Evolutionary conservation across 2,888 invertebrate species (phyloP).

Genomic region (Ophion slaviceki): DNA sequence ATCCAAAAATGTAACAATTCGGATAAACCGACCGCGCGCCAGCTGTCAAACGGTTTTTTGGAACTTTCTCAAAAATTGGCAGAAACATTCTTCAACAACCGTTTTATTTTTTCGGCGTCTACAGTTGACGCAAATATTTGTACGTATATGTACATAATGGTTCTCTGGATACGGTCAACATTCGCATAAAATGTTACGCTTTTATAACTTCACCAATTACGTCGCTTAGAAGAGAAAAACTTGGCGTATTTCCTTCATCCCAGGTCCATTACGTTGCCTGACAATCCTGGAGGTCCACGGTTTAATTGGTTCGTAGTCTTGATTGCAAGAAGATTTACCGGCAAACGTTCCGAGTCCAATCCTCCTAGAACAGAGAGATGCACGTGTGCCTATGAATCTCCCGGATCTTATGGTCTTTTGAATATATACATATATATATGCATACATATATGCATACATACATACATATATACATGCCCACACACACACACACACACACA

Average conservation of each 20-base stretch:
- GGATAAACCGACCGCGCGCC: no score
- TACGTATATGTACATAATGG: conserved; percentile 15
- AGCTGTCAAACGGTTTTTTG: neutral
- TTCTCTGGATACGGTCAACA: conserved; percentile 37
- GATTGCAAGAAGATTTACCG: conserved; percentile 51
- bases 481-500: no score
- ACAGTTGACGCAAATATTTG: conserved; percentile 4
- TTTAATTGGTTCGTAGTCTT: conserved; percentile 63
- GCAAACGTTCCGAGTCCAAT: conserved; percentile 9
- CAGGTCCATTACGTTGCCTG: conserved; percentile 10
- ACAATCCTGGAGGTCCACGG: conserved; percentile 33
- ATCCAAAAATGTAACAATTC: no score
- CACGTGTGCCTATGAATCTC: conserved; percentile 35
- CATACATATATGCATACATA: no score
- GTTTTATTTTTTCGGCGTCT: neutral
- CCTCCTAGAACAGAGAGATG: conserved; percentile 11
- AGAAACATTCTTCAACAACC: neutral
- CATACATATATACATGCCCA: neutral
- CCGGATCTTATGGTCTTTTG: conserved; percentile 19
- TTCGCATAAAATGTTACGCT: conserved; percentile 39
- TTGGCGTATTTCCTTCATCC: neutral
- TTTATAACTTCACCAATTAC: conserved; percentile 57
- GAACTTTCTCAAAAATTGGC: no score
- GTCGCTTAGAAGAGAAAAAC: conserved; percentile 49
- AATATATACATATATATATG: no score